A percentile compares a stretch with the other conserved stretches of the same genome.
phyloP scores from a whole-genome alignment of 2,113 vertebrate genomes.

The Oncorhynchus clarkii region DNA sequence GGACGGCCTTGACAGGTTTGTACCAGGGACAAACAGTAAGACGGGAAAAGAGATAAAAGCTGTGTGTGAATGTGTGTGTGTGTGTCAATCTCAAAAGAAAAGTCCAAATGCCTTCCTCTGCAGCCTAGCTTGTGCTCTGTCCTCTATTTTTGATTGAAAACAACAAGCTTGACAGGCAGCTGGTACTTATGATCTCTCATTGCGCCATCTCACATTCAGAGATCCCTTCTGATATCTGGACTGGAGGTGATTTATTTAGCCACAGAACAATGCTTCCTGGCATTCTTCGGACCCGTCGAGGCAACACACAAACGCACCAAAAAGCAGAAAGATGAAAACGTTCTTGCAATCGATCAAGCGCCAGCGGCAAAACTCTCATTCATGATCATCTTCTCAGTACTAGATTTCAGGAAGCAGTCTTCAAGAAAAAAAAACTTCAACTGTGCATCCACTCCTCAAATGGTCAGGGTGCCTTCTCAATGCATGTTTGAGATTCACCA shows the following conservation, averaged over 20 bases:
- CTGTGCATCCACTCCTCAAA: conserved; percentile 35
- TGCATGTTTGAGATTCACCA: conserved; percentile 20
- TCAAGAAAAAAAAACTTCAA: conserved; percentile 50
- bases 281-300: conserved; percentile 47
- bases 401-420: conserved; percentile 38
- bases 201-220: conserved; percentile 36
- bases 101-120: conserved; percentile 25
- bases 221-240: conserved; percentile 57
- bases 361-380: conserved; percentile 66
- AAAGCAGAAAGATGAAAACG: conserved; percentile 63
- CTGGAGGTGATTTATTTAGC: conserved; percentile 56
- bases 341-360: conserved; percentile 63
- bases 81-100: conserved; percentile 16
- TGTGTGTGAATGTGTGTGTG: conserved; percentile 16
- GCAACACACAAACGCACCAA: conserved; percentile 52
- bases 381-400: conserved; percentile 64
- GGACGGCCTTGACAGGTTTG: conserved; percentile 52
- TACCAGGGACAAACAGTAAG: conserved; percentile 42
- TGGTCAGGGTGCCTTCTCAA: neutral
- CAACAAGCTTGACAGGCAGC: conserved; percentile 45
- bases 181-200: conserved; percentile 31
- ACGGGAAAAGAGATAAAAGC: conserved; percentile 8
- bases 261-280: conserved; percentile 46
- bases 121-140: conserved; percentile 10
- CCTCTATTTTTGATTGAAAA: conserved; percentile 53